Evolutionary conservation across 2,888 invertebrate species (phyloP).

Genomic region (Lagria hirta): DNA sequence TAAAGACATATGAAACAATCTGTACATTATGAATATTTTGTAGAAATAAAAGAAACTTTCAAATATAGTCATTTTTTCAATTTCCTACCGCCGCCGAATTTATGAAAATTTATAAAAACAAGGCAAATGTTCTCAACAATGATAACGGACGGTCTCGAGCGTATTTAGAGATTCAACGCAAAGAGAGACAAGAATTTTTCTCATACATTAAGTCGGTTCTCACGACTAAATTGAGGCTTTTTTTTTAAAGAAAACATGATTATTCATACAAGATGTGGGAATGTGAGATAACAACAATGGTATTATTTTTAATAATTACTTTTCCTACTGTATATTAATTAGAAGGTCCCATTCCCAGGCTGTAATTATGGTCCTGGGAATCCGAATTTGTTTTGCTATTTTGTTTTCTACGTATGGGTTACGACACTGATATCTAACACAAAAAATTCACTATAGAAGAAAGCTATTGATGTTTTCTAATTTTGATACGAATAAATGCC

Average conservation of each 20-base stretch:
- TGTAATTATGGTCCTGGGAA: slow-evolving; percentile 12
- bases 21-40: slow-evolving; percentile 42
- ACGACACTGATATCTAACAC: too few relatives aligned
- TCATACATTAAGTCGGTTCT: slow-evolving; percentile 33
- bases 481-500: too few relatives aligned
- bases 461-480: too few relatives aligned
- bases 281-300: slow-evolving; percentile 49
- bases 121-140: too few relatives aligned
- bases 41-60: slow-evolving; percentile 38
- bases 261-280: slow-evolving; percentile 49
- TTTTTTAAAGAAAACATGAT: slow-evolving; percentile 38
- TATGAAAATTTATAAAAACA: too few relatives aligned
- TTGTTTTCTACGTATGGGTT: too few relatives aligned
- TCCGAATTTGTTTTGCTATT: too few relatives aligned
- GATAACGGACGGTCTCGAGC: too few relatives aligned
- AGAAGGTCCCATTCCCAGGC: slow-evolving; percentile 52
- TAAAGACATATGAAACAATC: slow-evolving; percentile 35
- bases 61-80: slow-evolving; percentile 27
- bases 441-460: too few relatives aligned
- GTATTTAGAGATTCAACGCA: too few relatives aligned
- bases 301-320: slow-evolving; percentile 53
- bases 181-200: too few relatives aligned
- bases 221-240: slow-evolving; percentile 40
- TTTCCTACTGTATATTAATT: slow-evolving; percentile 53
- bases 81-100: too few relatives aligned